Evolutionary conservation across 2,113 vertebrate genomes (phyloP), one percentile per base, ranked within the genome.

Genomic region (Pedionomus torquatus): DNA sequence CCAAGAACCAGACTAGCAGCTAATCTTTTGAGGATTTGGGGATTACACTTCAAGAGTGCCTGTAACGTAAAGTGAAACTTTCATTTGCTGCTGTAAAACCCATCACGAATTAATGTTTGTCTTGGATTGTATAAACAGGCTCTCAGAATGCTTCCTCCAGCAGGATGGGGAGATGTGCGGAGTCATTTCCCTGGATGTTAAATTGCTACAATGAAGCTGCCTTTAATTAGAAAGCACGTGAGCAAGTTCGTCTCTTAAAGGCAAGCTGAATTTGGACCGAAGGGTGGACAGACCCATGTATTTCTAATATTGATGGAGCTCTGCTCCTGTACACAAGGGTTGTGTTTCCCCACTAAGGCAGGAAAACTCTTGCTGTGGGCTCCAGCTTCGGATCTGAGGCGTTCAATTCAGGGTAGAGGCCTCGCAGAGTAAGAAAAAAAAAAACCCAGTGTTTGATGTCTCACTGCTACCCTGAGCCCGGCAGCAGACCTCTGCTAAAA

Each of bases 131-230:
- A 43, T 41, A 90, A 94, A 77, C 69, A 89, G 15, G 4, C 25
- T 37, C 46, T 74, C 55, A 13, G 46, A 65, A 51, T 16, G 52
- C 79, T 95, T 96, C 90, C 90, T 95, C 39, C 43, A 60, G 51
- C 88, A 79, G 91, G 91, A 87, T 79, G 70, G 33, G 64, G 58
- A 75, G 28, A 49, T 75, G n/a, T 84, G 90, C 44, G 51, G 61
- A 89, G 85, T 97, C 87, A 95, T 95, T 97, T 97, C 91, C 95
- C 35, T 64, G 60, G 83, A 71, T 7, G 13, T 83, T 60, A 10
- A 58, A 90, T 79, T 57, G 48, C 89, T 82, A 26, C 30, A 24
- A 23, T 72, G 60, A 91, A 96, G 63, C 46, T 90, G 75, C 78
- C 58, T 95, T 95, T 55, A 64, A 58, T 64, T 88, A 78, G 82